These are phyloP conservation scores for Proteles cristata DNA, from an alignment of 2,113 vertebrate genomes.

Conservation along the genomic window DNA sequence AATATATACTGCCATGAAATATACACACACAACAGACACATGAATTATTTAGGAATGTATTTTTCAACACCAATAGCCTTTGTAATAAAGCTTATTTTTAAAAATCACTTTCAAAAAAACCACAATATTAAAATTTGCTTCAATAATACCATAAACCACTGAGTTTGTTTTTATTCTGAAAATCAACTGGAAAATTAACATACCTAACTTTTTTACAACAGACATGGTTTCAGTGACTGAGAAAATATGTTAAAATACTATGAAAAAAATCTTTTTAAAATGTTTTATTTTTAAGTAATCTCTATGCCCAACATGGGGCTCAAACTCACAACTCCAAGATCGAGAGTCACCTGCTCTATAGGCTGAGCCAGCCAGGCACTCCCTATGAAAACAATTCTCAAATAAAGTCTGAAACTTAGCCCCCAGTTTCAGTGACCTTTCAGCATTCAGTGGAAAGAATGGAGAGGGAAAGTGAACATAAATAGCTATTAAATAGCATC, in stretches of 20 bases:
- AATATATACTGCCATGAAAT: background rate
- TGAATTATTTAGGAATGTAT: background rate
- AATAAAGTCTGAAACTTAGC: background rate
- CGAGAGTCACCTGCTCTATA: too few relatives aligned
- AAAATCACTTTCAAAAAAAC: background rate
- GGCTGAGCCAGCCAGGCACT: too few relatives aligned
- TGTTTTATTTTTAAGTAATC: too few relatives aligned
- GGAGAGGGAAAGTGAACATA: background rate
- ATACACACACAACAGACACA: background rate
- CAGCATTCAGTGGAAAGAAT: background rate
- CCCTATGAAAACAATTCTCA: background rate
- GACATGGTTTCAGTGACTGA: background rate
- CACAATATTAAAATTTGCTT: background rate
- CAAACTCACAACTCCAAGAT: too few relatives aligned
- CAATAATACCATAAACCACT: background rate
- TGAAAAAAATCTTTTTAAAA: background rate
- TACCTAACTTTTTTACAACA: background rate
- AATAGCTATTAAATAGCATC: background rate
- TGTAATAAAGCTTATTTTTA: background rate
- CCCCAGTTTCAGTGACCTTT: background rate
- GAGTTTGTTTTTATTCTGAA: background rate
- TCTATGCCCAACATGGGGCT: too few relatives aligned
- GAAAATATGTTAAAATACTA: background rate
- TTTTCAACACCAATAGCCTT: background rate
- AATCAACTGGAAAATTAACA: constrained; percentile 3